These are phyloP conservation scores for Galerucella nymphaeae DNA, from an alignment of 2,888 invertebrate genomes.

Conservation along the genomic window DNA sequence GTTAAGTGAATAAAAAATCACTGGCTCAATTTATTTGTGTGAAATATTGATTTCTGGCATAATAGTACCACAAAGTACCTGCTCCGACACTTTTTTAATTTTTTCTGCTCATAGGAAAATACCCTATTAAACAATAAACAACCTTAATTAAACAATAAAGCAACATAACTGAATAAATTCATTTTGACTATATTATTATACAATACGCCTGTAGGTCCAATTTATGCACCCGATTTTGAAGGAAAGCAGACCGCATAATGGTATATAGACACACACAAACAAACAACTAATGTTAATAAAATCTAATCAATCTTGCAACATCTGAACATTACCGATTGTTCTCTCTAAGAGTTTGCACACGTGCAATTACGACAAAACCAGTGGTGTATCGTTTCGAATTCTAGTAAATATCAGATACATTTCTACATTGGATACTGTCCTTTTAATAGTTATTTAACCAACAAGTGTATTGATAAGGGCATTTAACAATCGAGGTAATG, in stretches of 20 bases:
- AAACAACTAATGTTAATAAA: slow-evolving; percentile 10
- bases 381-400: not conserved
- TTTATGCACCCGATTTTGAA: slow-evolving; percentile 1
- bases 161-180: not conserved
- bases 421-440: no score
- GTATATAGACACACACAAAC: not conserved
- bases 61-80: no score
- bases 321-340: slow-evolving; percentile 37
- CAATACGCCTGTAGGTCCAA: slow-evolving; percentile 5
- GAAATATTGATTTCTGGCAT: no score
- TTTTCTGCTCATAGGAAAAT: no score
- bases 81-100: no score
- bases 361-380: slow-evolving; percentile 26
- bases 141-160: slow-evolving; percentile 4
- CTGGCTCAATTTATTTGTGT: no score
- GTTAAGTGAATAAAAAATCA: no score
- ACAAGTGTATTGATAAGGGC: no score
- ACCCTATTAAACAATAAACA: slow-evolving; percentile 1
- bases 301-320: slow-evolving; percentile 33
- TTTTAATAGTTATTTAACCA: no score
- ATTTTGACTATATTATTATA: not conserved
- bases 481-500: no score
- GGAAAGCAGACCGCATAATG: not conserved
- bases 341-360: slow-evolving; percentile 28
- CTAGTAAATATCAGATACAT: no score